phyloP scores from a whole-genome alignment of 2,888 invertebrate genomes.

The Cybosia mesomella region DNA sequence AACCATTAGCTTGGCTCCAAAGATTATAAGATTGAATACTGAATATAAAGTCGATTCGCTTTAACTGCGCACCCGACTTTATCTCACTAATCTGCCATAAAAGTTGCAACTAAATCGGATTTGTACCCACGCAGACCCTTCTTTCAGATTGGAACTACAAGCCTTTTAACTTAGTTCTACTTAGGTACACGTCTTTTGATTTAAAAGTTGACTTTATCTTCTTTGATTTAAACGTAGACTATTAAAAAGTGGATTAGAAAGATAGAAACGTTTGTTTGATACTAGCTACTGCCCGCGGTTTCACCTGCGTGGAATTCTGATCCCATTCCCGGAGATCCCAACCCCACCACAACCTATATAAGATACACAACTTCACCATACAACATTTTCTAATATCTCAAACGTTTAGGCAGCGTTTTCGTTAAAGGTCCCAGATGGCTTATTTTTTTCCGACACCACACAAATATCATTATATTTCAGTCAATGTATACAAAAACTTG shows the following conservation, averaged over 20 bases:
- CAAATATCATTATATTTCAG: too few relatives aligned
- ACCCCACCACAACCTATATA: too few relatives aligned
- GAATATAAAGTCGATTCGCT: slow-evolving; percentile 17
- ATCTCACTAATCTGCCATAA: slow-evolving; percentile 49
- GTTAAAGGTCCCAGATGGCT: too few relatives aligned
- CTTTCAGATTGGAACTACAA: slow-evolving; percentile 46
- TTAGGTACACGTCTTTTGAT: slow-evolving; percentile 22
- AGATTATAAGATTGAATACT: background rate
- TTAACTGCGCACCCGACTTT: slow-evolving; percentile 26
- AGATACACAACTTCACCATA: too few relatives aligned
- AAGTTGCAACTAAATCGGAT: slow-evolving; percentile 58
- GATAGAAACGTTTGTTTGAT: background rate
- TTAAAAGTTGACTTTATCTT: slow-evolving; percentile 1
- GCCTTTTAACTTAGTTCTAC: slow-evolving; percentile 34
- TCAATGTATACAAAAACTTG: too few relatives aligned
- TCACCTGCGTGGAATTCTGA: too few relatives aligned
- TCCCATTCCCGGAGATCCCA: too few relatives aligned
- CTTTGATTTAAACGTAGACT: background rate
- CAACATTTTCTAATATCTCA: too few relatives aligned
- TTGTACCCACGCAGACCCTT: slow-evolving; percentile 48
- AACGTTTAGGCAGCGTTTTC: too few relatives aligned
- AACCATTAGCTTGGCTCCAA: background rate
- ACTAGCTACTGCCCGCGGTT: too few relatives aligned
- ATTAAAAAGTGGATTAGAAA: background rate
- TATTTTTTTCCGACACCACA: too few relatives aligned